Evolutionary conservation across 2,888 invertebrate genomes (phyloP), one percentile per base, ranked within the genome.

Genomic region (Gandaritis pyraliata): DNA sequence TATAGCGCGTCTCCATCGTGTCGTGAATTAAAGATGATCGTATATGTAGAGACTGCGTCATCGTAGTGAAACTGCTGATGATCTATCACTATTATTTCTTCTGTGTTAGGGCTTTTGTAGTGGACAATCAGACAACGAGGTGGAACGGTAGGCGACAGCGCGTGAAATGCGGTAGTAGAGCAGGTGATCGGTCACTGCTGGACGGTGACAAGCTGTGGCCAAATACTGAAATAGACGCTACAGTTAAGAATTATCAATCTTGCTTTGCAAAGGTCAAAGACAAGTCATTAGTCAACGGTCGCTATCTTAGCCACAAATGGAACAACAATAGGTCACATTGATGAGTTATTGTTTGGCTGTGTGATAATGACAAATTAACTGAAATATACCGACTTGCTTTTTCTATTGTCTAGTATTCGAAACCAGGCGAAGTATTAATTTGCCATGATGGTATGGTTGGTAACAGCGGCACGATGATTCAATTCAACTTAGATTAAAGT

Each of bases 151-250:
- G 64, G 76, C 77, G 80, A 64, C 77, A 73, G 61, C 65, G 76
- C 80, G 80, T 82, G 77, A 77, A 80, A 82, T 78, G 72, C 68
- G 73, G 68, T 68, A 71, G 60, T 63, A 55, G 55, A 55, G 58
- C 64, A 60, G 69, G 69, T 64, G 68, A 69, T 70, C 69, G 67
- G 66, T 69, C 63, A 59, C 66, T 58, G 60, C 61, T 59, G 13
- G 48, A 45, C 55, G 58, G 61, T 58, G 53, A 38, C 52, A 48
- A 49, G 45, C 55, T 61, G 61, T 58, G 50, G 46, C 49, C 51
- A 49, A 54, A 49, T 36, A 43, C 36, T 54, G 49, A 52, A 59
- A 54, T 57, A 30, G 13, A 41, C 50, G 33, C 30, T 15, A 16
- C 11, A 16, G 36, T 51, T 57, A 23, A 11, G 30, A n/a, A 36